These are phyloP conservation scores for Circaetus gallicus DNA, from an alignment of 2,113 vertebrate genomes.

Conservation along the genomic window DNA sequence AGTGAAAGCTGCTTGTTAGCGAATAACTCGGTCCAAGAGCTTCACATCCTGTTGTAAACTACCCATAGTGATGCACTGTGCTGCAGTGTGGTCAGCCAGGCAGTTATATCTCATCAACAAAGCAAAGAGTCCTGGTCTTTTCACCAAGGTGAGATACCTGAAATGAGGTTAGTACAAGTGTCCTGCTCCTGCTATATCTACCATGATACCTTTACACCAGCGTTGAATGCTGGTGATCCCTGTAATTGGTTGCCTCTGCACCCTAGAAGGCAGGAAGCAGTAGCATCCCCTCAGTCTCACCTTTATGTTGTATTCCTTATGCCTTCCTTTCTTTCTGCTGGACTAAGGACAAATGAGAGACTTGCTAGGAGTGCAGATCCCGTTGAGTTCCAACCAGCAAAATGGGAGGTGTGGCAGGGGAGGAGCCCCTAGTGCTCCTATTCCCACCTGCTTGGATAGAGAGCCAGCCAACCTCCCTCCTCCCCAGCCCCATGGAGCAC, in stretches of 20 bases:
- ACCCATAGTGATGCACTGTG: rapidly evolving
- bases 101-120: neutral
- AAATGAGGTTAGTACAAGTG: neutral
- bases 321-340: neutral
- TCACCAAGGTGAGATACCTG: neutral
- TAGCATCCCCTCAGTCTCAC: neutral
- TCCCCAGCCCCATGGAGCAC: neutral
- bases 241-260: neutral
- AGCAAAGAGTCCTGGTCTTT: neutral
- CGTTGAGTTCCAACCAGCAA: neutral
- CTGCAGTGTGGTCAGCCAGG: neutral
- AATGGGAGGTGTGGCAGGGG: neutral
- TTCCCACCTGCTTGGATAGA: neutral
- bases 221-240: neutral
- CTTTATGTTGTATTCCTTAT: neutral
- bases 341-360: neutral
- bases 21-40: neutral
- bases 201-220: neutral
- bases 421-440: neutral
- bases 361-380: neutral
- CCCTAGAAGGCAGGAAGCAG: neutral
- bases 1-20: neutral
- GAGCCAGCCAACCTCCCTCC: neutral
- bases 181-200: neutral
- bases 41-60: neutral